Conservation (phyloP, 2,797 vertebrate genomes). For the Myoxocephalus aenaeus region DNA sequence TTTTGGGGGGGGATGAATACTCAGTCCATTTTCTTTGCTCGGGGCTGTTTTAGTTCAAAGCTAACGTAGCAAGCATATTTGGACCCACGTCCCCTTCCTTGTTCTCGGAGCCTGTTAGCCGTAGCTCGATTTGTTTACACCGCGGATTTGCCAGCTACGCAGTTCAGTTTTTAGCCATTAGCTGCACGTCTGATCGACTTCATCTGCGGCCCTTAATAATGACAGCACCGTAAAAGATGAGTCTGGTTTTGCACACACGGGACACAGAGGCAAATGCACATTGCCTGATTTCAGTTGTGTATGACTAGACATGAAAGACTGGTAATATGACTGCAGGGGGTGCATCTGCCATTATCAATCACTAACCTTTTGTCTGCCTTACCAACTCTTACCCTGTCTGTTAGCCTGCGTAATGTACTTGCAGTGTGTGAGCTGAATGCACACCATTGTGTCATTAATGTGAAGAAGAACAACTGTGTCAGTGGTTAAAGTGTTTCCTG, state of each 20-base stretch:
- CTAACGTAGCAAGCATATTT: conserved; percentile 24
- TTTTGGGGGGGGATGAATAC: conserved; percentile 11
- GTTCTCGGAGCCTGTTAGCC: conserved; percentile 60
- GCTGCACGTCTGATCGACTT: conserved; percentile 61
- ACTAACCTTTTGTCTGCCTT: conserved; percentile 78
- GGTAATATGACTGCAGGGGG: conserved; percentile 52
- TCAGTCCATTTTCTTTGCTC: conserved; percentile 49
- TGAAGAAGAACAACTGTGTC: conserved; percentile 12
- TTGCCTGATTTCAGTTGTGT: conserved; percentile 14
- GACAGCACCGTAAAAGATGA: conserved; percentile 59
- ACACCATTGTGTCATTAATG: conserved; percentile 41
- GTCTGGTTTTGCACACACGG: neutral
- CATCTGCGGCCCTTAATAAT: conserved; percentile 56
- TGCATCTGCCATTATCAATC: conserved; percentile 78
- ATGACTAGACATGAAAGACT: conserved; percentile 39
- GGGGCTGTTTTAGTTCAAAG: conserved; percentile 19
- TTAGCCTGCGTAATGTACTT: conserved; percentile 62
- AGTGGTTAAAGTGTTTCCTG: conserved; percentile 1
- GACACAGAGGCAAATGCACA: conserved; percentile 3
- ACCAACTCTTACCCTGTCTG: conserved; percentile 53
- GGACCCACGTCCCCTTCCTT: conserved; percentile 49
- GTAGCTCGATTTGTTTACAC: conserved; percentile 82
- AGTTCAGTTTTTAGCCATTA: conserved; percentile 80
- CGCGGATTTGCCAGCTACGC: conserved; percentile 82
- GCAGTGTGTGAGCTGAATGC: conserved; percentile 50